Percentiles rank a stretch among this genome's conserved stretches.
Evolutionary conservation across 2,888 invertebrate species (phyloP).

Genomic region (Lepidochitona cinerea): DNA sequence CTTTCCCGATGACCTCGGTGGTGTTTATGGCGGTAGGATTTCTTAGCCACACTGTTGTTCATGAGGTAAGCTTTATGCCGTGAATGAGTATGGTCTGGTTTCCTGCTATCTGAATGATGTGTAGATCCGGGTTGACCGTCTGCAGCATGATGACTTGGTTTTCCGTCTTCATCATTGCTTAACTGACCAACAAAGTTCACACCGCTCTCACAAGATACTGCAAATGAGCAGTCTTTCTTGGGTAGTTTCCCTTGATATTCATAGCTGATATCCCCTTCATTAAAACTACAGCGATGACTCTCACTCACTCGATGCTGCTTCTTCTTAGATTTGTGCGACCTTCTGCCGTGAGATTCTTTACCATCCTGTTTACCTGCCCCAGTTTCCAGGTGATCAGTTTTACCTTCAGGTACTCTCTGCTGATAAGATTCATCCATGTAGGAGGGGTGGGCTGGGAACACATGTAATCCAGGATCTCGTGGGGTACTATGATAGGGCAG

Average conservation of each 20-base stretch:
- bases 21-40: neutral
- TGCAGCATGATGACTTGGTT: neutral
- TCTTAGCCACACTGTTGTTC: conserved; percentile 3
- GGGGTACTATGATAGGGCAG: conserved; percentile 1
- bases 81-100: neutral
- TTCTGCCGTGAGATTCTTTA: neutral
- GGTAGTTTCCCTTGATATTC: conserved; percentile 60
- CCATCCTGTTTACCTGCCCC: neutral
- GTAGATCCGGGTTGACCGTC: neutral
- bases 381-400: neutral
- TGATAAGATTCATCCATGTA: neutral
- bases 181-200: conserved; percentile 64
- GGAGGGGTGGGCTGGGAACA: neutral
- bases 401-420: neutral
- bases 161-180: conserved; percentile 20
- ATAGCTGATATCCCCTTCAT: conserved; percentile 49
- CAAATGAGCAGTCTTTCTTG: conserved; percentile 49
- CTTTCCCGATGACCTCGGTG: neutral
- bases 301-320: neutral
- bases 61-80: conserved; percentile 1
- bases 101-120: neutral
- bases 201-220: conserved; percentile 62
- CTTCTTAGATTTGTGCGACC: neutral
- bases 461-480: neutral
- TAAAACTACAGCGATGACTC: neutral